These are phyloP conservation scores for Aeoliscus strigatus DNA, from an alignment of 2,797 vertebrate species.

Conservation along the genomic window DNA sequence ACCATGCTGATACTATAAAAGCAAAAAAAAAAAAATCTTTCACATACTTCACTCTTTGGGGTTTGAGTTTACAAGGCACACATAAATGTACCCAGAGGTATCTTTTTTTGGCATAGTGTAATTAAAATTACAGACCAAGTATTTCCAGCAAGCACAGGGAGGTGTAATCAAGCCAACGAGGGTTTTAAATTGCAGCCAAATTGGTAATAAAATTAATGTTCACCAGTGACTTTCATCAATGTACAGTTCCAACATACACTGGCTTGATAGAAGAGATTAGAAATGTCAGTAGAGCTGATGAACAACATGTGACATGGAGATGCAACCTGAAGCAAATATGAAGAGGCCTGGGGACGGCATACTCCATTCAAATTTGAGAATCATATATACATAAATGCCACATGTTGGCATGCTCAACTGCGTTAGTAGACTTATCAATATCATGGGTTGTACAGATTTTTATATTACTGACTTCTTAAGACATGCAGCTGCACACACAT, in stretches of 20 bases:
- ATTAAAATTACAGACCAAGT: slow-evolving; percentile 37
- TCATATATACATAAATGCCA: too few species aligned
- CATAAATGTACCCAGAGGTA: slow-evolving; percentile 20
- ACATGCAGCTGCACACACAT: slow-evolving; percentile 25
- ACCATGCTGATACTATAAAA: slow-evolving; percentile 10
- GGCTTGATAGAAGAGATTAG: slow-evolving; percentile 9
- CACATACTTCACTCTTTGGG: too few species aligned
- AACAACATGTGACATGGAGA: too few species aligned
- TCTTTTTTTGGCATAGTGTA: slow-evolving; percentile 19
- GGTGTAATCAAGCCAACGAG: slow-evolving; percentile 35
- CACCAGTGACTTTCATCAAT: slow-evolving; percentile 2
- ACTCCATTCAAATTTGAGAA: slow-evolving; percentile 13
- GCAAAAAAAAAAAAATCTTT: too few species aligned
- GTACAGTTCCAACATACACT: too few species aligned
- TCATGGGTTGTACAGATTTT: too few species aligned
- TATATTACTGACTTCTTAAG: slow-evolving; percentile 21
- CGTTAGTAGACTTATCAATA: too few species aligned
- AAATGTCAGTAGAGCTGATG: too few species aligned
- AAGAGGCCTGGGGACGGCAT: too few species aligned
- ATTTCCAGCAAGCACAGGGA: slow-evolving; percentile 19
- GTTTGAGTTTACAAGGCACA: slow-evolving; percentile 10
- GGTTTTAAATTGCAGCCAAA: slow-evolving; percentile 17
- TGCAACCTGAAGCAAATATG: too few species aligned
- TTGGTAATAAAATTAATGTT: slow-evolving; percentile 47
- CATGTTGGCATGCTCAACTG: too few species aligned